Base-by-base conservation (phyloP, 2,113 vertebrate genomes). In the Burhinus oedicnemus region DNA sequence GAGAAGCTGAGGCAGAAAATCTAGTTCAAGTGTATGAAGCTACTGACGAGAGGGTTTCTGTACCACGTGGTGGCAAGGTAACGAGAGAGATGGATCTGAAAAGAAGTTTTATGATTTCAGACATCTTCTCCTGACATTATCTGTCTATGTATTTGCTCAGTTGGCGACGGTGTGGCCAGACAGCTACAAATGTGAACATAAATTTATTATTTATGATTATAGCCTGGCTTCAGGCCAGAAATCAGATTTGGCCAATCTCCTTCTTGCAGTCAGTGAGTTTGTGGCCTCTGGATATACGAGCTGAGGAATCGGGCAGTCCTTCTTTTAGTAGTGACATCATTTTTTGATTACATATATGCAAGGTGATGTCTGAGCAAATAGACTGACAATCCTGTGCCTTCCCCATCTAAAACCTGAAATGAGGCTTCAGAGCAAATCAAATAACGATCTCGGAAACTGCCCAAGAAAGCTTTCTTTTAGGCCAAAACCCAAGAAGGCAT, bases 201-300 rank as follows among this genome's bases (percentile, higher is more conserved):
- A 76, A 91, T 93, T 55, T 87, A 45, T 70, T 84, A 80, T 94
- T 95, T 87, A 90, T 85, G 78, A 36, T 79, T 54, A 57, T 51
- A 36, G 62, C 45, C 49, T 87, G 82, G 82, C 66, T 91, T 65
- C 7, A 8, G 89, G 44, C 62, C 87, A 90, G 90, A 36, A 19
- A 13, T 74, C 45, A 32, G 70, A 68, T 74, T 91, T 88, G 89
- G 75, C 84, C 44, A 38, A 77, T 15, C 26, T 94, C 30, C 40
- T 18, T 60, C 36, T 85, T 87, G 78, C 74, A 65, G 0, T 85
- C 75, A 61, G 29, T 47, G 78, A 36, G 74, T 65, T 87, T 83
- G 51, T 90, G 93, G 84, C 65, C 66, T 91, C 47, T 82, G 65
- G 83, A 68, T 65, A 16, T 4, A 10, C 32, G 47, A 52, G 61